Percentiles rank a stretch among this genome's conserved stretches.
Evolutionary conservation across 2,888 invertebrate genomes (phyloP).

Genomic region (Myopa testacea): DNA sequence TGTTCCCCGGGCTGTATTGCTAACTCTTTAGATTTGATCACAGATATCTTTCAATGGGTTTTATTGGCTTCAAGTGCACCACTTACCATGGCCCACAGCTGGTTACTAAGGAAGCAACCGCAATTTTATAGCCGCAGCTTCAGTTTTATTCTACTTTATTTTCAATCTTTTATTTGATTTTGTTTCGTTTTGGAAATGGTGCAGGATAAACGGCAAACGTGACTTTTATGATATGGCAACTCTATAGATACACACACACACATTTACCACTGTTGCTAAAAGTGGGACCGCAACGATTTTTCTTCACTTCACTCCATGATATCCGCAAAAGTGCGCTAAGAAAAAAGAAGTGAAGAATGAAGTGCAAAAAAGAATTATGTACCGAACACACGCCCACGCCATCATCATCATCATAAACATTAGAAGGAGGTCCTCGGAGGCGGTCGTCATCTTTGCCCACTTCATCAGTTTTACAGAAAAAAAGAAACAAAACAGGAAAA

Average conservation of each 20-base stretch:
- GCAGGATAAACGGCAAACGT: conserved; percentile 28
- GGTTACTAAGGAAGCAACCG: not conserved
- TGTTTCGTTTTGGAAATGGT: not conserved
- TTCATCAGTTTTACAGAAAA: not conserved
- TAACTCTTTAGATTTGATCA: no score
- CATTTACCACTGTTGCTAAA: not conserved
- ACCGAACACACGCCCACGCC: conserved; percentile 12
- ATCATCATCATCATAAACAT: conserved; percentile 28
- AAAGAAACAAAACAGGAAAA: not conserved
- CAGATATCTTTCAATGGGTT: no score
- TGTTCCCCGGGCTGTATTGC: no score
- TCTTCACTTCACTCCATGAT: conserved; percentile 42
- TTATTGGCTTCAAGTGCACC: not conserved
- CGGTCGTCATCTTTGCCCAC: not conserved
- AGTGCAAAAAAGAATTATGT: conserved; percentile 5
- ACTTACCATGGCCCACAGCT: not conserved
- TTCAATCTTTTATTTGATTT: not conserved
- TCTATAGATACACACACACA: not conserved
- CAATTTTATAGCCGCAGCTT: conserved; percentile 10
- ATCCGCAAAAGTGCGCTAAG: conserved; percentile 39
- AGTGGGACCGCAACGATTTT: conserved; percentile 11
- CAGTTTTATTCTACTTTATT: not conserved
- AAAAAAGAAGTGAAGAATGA: not conserved
- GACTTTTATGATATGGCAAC: conserved; percentile 29
- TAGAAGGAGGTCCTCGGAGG: not conserved